Conservation (phyloP, 1,140 invertebrate genomes). For the Lordiphosa mommai region DNA sequence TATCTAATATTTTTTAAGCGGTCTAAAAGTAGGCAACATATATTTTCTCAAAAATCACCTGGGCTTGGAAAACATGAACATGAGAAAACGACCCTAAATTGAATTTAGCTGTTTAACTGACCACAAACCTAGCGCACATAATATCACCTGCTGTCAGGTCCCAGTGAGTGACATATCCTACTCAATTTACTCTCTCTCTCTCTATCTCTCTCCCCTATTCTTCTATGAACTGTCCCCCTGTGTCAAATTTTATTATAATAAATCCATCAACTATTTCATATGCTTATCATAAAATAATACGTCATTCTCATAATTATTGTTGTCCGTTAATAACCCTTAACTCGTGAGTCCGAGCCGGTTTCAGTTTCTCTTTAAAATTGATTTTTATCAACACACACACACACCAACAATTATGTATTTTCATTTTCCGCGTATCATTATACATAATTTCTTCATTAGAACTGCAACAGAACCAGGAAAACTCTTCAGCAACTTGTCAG, state of each 20-base stretch:
- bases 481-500: constrained; percentile 59
- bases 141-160: constrained; percentile 31
- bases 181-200: neutral
- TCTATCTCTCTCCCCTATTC: neutral
- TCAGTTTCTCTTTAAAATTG: constrained; percentile 72
- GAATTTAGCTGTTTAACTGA: no score
- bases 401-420: constrained; percentile 61
- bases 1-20: no score
- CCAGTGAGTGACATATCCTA: constrained; percentile 64
- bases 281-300: constrained; percentile 71
- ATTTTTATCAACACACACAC: constrained; percentile 59
- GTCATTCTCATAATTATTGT: constrained; percentile 51
- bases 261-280: constrained; percentile 71
- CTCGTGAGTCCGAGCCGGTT: constrained; percentile 33
- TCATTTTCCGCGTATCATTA: constrained; percentile 66
- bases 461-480: constrained; percentile 4
- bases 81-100: no score
- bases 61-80: no score
- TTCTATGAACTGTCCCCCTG: neutral
- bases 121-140: neutral
- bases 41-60: no score
- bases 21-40: no score
- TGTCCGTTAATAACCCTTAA: constrained; percentile 27
- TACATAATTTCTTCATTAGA: constrained; percentile 78
- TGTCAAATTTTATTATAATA: constrained; percentile 59